Percentiles rank a stretch among this genome's conserved stretches.
These are phyloP conservation scores for Sternarchorhynchus goeldii DNA, from an alignment of 2,797 vertebrate species.

Conservation along the genomic window DNA sequence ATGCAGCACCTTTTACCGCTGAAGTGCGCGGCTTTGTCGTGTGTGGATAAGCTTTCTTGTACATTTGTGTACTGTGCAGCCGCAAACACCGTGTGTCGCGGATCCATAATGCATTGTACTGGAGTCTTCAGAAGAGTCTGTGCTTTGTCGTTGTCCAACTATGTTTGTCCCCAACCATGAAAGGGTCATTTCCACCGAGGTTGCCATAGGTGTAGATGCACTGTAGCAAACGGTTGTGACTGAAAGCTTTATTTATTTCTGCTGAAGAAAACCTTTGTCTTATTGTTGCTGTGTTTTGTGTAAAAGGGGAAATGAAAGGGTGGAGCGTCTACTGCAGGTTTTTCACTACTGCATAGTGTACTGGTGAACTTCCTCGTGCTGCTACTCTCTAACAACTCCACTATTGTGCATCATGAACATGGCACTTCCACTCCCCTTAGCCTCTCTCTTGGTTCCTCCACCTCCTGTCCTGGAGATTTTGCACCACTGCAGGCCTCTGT, in stretches of 20 bases:
- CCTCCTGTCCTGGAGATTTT: slow-evolving; percentile 13
- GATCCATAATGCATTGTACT: not conserved
- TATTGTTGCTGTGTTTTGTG: not conserved
- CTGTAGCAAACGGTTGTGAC: not conserved
- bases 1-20: not conserved
- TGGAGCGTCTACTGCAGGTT: slow-evolving; percentile 34
- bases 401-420: slow-evolving; percentile 25
- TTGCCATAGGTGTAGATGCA: not conserved
- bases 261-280: slow-evolving; percentile 5
- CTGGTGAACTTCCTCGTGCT: slow-evolving; percentile 31
- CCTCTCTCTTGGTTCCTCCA: slow-evolving; percentile 15
- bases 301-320: slow-evolving; percentile 36
- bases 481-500: not conserved
- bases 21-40: not conserved
- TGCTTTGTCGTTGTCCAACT: not conserved
- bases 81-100: no score
- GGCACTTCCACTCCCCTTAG: slow-evolving; percentile 1
- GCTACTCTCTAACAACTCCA: slow-evolving; percentile 50
- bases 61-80: no score
- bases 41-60: no score
- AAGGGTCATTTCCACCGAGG: not conserved
- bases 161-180: no score
- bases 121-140: not conserved
- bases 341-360: slow-evolving; percentile 46
- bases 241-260: not conserved